Conservation (phyloP, 2,113 vertebrate species). For the Dendrocopos noguchii region DNA sequence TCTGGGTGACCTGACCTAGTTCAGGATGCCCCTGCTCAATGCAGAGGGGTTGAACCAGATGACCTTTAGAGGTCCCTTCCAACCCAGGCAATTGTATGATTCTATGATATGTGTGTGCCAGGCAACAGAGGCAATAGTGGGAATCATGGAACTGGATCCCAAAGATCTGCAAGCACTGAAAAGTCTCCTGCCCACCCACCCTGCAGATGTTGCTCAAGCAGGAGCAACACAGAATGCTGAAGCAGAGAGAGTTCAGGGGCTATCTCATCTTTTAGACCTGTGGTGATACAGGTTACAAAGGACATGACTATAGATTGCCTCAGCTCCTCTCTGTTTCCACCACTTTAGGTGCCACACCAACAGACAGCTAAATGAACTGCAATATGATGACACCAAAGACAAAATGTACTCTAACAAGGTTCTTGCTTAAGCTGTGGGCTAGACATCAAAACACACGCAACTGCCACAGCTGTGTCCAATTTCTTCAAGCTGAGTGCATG, state of each 20-base stretch:
- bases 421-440: neutral
- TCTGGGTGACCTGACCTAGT: no score
- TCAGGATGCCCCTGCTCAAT: no score
- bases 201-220: fast-evolving
- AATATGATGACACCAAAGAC: fast-evolving
- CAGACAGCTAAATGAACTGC: neutral
- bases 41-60: no score
- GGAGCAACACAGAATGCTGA: neutral
- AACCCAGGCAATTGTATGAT: no score
- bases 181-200: no score
- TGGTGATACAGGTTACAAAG: neutral
- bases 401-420: neutral
- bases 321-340: neutral
- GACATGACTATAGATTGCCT: neutral
- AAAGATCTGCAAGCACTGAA: neutral
- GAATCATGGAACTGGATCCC: neutral
- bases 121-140: neutral
- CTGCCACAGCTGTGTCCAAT: neutral
- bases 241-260: neutral
- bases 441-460: neutral
- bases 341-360: neutral
- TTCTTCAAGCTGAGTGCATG: neutral
- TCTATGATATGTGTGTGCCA: no score
- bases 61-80: no score
- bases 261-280: neutral